Evolutionary conservation across 2,888 invertebrate genomes (phyloP).

Genomic region (Pyrocoelia pectoralis): DNA sequence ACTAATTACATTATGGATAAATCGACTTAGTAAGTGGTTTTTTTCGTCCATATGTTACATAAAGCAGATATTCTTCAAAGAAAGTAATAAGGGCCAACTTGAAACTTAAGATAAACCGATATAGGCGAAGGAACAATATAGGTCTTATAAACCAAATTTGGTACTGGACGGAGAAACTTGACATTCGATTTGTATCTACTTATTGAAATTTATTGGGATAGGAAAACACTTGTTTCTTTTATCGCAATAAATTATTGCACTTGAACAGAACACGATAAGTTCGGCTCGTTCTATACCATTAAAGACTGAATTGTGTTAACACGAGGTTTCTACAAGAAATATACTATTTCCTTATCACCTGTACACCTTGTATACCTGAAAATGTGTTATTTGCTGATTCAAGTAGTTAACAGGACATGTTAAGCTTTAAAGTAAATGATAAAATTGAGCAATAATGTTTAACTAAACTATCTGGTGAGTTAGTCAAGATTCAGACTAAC

Average conservation of each 20-base stretch:
- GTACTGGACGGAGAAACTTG: constrained; percentile 19
- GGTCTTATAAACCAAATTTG: constrained; percentile 22
- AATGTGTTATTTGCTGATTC: constrained; percentile 14
- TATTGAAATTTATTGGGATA: constrained; percentile 34
- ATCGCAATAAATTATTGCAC: constrained; percentile 35
- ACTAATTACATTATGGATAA: neutral
- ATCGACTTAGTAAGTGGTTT: constrained; percentile 12
- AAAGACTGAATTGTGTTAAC: constrained; percentile 40
- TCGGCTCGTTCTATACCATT: constrained; percentile 30
- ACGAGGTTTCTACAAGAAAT: constrained; percentile 38
- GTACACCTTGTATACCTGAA: constrained; percentile 32
- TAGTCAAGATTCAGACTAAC: neutral
- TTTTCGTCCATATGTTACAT: constrained; percentile 17
- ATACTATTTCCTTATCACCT: constrained; percentile 39
- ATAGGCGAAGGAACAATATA: neutral
- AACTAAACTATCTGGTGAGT: neutral
- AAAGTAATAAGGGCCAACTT: constrained; percentile 14
- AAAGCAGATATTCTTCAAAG: constrained; percentile 18
- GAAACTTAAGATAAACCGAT: constrained; percentile 11
- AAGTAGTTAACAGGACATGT: constrained; percentile 3
- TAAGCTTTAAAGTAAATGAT: constrained; percentile 1
- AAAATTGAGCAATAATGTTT: neutral
- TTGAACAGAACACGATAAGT: constrained; percentile 30
- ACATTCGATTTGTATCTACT: constrained; percentile 29
- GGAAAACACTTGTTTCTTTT: constrained; percentile 32